phyloP scores from a whole-genome alignment of 2,113 vertebrate species.

The chimpanzee (Pan troglodytes) region DNA sequence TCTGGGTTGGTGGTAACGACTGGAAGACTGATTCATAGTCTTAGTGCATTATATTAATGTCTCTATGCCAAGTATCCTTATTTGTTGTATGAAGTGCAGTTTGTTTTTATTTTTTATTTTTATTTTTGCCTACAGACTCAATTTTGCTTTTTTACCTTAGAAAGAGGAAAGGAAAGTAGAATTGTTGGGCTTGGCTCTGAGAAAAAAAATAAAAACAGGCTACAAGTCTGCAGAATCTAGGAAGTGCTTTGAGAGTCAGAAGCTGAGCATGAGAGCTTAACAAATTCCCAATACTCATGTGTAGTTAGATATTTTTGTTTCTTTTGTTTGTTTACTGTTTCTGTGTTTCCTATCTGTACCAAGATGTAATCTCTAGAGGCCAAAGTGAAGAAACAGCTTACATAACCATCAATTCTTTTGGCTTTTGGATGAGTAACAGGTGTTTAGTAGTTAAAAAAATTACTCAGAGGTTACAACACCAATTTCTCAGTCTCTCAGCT shows the following conservation, averaged over 20 bases:
- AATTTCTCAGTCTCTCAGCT: not conserved
- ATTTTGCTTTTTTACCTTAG: not conserved
- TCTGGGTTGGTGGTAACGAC: not conserved
- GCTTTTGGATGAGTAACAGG: not conserved
- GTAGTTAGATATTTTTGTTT: not conserved
- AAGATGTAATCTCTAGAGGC: not conserved
- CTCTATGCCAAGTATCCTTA: not conserved
- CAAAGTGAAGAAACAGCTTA: slow-evolving; percentile 20
- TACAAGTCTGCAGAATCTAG: not conserved
- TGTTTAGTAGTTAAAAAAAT: not conserved
- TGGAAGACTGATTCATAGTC: not conserved
- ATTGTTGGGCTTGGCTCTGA: not conserved
- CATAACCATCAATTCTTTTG: not conserved
- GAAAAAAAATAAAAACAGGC: not conserved
- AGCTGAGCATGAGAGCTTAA: not conserved
- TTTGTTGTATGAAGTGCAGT: no score
- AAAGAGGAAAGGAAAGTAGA: not conserved
- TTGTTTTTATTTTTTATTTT: not conserved
- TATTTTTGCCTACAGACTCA: not conserved
- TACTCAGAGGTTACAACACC: not conserved
- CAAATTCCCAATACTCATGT: not conserved
- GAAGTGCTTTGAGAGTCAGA: not conserved
- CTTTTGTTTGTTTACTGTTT: not conserved
- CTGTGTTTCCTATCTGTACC: not conserved
- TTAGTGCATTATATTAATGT: not conserved